These are phyloP conservation scores for Patiria miniata DNA, from an alignment of 35 echinoderm and acorn worm genomes.

Conservation along the genomic window DNA sequence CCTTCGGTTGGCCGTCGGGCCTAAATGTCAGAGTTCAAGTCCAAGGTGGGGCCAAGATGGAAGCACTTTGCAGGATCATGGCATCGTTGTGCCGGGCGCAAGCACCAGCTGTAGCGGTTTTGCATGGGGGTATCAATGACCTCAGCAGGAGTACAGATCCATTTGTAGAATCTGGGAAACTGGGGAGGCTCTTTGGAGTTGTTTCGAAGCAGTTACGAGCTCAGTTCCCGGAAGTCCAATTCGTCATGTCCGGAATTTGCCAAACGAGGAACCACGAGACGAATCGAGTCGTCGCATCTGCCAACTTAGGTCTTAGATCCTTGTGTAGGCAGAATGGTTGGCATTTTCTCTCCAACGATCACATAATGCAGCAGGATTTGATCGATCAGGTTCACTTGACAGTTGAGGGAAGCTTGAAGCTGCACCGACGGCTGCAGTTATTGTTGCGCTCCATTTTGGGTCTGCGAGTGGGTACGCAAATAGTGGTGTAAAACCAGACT, in stretches of 20 bases:
- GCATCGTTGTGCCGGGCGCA: not conserved
- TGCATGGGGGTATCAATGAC: not conserved
- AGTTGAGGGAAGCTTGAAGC: not conserved
- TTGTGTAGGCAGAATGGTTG: not conserved
- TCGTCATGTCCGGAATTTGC: not conserved
- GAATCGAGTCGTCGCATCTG: not conserved
- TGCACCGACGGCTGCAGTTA: not conserved
- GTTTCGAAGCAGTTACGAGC: not conserved
- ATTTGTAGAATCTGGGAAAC: not conserved
- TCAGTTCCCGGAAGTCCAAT: not conserved
- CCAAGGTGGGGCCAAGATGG: not conserved
- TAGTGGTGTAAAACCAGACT: not conserved
- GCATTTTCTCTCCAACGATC: not conserved
- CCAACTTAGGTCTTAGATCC: not conserved
- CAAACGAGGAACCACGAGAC: not conserved
- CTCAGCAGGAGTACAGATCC: not conserved
- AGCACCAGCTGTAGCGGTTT: no score
- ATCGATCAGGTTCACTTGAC: not conserved
- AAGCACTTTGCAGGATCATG: not conserved
- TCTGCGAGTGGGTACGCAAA: not conserved
- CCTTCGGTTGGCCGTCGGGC: not conserved
- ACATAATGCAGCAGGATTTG: not conserved
- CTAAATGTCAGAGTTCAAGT: not conserved
- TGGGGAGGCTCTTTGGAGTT: not conserved
- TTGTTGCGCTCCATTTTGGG: not conserved